These are phyloP conservation scores for Ostrea edulis DNA, from an alignment of 1,140 invertebrate species.

Conservation along the genomic window DNA sequence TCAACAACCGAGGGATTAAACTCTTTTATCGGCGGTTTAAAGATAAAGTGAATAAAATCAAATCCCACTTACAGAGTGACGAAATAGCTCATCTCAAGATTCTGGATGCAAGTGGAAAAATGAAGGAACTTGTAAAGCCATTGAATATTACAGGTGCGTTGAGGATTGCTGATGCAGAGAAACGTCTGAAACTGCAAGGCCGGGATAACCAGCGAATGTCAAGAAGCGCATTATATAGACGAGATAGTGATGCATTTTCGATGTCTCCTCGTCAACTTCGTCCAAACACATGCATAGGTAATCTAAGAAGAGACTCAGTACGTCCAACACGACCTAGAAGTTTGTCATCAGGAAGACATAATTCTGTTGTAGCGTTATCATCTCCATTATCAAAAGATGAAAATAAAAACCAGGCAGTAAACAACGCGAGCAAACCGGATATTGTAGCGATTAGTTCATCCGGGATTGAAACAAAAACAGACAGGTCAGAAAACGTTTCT, in stretches of 20 bases:
- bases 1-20: conserved; percentile 69
- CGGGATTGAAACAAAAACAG: background rate
- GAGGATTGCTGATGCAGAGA: conserved; percentile 68
- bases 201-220: conserved; percentile 32
- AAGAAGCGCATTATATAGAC: background rate
- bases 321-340: background rate
- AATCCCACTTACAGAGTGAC: conserved; percentile 64
- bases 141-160: conserved; percentile 60
- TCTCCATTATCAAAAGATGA: background rate
- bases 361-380: background rate
- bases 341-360: background rate
- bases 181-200: conserved; percentile 60
- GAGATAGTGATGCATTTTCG: background rate
- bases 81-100: conserved; percentile 64
- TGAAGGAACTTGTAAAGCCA: conserved; percentile 52
- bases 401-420: background rate
- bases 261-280: background rate
- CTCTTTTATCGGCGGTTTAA: conserved; percentile 68
- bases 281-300: conserved; percentile 15
- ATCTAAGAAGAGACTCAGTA: background rate
- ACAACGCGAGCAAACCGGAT: background rate
- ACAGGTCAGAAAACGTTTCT: background rate
- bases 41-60: conserved; percentile 69
- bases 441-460: background rate
- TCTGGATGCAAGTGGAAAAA: conserved; percentile 63